These are phyloP conservation scores for Chelon labrosus DNA, from an alignment of 2,797 vertebrate genomes.

Conservation along the genomic window DNA sequence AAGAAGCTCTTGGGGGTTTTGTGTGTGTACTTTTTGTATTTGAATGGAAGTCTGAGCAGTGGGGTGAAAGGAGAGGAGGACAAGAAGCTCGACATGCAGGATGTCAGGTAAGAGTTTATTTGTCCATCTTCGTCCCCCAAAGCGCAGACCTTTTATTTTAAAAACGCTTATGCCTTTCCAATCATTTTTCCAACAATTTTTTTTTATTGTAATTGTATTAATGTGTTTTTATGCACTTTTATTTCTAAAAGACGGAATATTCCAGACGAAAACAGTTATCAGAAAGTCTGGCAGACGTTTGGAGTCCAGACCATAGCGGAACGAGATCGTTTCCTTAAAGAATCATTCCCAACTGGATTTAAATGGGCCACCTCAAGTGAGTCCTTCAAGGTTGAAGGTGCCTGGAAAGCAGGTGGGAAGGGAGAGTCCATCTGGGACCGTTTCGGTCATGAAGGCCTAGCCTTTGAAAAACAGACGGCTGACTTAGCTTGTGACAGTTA, in stretches of 20 bases:
- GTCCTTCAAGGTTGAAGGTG: conserved; percentile 93
- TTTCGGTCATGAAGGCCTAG: conserved; percentile 78
- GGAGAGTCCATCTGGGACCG: conserved; percentile 94
- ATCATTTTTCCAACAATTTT: neutral
- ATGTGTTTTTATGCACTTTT: neutral
- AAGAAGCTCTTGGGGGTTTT: conserved; percentile 28
- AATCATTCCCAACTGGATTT: conserved; percentile 87
- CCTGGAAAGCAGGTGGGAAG: conserved; percentile 90
- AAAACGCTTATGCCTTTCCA: neutral
- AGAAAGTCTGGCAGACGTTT: conserved; percentile 86
- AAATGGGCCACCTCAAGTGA: conserved; percentile 92
- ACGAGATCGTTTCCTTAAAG: conserved; percentile 85
- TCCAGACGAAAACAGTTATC: conserved; percentile 69
- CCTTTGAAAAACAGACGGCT: conserved; percentile 82
- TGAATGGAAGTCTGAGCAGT: conserved; percentile 23
- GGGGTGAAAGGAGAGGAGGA: conserved; percentile 46
- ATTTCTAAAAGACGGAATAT: conserved; percentile 19
- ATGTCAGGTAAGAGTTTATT: conserved; percentile 53
- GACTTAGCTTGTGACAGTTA: conserved; percentile 93
- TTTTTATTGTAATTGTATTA: neutral
- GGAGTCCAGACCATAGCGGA: conserved; percentile 74
- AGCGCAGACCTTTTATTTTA: too few species aligned
- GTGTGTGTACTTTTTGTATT: conserved; percentile 47
- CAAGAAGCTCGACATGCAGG: conserved; percentile 66
- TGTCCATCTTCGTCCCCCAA: too few species aligned